A percentile compares a stretch with the other conserved stretches of the same genome.
These are phyloP conservation scores for Drosophila incognita DNA, from an alignment of 2,888 invertebrate species.

Conservation along the genomic window DNA sequence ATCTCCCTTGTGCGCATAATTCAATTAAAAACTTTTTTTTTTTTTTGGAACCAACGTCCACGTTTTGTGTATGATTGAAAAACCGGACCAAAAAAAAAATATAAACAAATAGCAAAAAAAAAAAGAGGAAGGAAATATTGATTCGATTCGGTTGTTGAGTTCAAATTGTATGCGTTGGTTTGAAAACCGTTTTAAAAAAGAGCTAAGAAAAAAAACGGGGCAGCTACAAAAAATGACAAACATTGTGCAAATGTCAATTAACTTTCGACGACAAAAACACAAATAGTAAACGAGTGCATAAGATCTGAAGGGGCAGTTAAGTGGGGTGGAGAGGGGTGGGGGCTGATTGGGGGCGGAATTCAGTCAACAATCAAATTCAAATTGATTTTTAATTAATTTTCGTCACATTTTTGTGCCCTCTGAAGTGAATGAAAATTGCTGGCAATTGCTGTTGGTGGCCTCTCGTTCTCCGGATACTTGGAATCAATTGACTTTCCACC, in stretches of 20 bases:
- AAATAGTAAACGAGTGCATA: constrained; percentile 36
- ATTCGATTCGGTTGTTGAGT: constrained; percentile 2
- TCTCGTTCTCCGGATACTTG: constrained; percentile 22
- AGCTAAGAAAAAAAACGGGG: background rate
- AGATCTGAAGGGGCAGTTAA: constrained; percentile 22
- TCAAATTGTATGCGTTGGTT: constrained; percentile 2
- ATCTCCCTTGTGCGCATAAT: constrained; percentile 58
- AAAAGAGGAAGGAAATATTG: background rate
- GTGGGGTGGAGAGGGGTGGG: background rate
- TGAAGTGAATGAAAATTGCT: constrained; percentile 50
- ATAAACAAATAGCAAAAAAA: constrained; percentile 10
- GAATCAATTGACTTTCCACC: constrained; percentile 36
- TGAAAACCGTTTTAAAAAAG: constrained; percentile 1
- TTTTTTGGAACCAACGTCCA: constrained; percentile 10
- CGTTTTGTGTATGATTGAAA: constrained; percentile 56
- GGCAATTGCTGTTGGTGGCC: constrained; percentile 40
- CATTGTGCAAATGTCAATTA: constrained; percentile 73
- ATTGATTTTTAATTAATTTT: constrained; percentile 81
- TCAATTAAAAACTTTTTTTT: constrained; percentile 54
- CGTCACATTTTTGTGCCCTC: constrained; percentile 73
- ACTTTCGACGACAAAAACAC: constrained; percentile 53
- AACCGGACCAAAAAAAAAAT: constrained; percentile 21
- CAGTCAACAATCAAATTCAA: constrained; percentile 77
- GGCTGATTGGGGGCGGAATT: constrained; percentile 1
- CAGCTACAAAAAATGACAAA: constrained; percentile 51